Percentiles rank a stretch among this genome's conserved stretches.
Conservation (phyloP, 2,113 vertebrate species). For the Phrynosoma blainvillii region DNA sequence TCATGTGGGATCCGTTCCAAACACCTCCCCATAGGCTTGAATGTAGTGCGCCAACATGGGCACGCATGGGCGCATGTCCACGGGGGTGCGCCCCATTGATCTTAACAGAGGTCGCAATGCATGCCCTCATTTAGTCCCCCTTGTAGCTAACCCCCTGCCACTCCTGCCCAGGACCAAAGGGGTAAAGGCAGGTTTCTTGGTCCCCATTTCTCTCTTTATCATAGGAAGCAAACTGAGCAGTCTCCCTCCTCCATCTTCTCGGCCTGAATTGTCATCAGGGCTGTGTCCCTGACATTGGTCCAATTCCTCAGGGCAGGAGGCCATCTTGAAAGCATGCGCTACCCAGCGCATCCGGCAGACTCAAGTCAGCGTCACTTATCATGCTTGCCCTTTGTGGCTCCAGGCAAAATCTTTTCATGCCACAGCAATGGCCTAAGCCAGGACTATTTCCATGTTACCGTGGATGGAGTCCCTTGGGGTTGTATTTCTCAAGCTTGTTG, state of each 20-base stretch:
- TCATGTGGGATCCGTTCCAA: too few species aligned
- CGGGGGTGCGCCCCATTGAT: too few species aligned
- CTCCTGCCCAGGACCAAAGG: neutral
- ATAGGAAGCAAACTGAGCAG: neutral
- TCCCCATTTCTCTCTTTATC: neutral
- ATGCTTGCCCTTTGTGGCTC: neutral
- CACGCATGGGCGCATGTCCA: too few species aligned
- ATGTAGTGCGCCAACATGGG: too few species aligned
- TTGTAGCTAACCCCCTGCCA: neutral
- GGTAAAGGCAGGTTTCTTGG: too few species aligned
- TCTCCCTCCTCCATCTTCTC: neutral
- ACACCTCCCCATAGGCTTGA: too few species aligned
- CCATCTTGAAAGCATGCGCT: neutral
- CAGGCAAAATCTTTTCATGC: conserved; percentile 25
- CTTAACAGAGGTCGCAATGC: too few species aligned
- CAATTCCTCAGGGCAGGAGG: neutral
- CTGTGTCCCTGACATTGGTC: neutral
- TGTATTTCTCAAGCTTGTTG: neutral
- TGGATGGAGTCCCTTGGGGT: neutral
- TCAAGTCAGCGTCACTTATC: neutral
- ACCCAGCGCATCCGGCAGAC: neutral
- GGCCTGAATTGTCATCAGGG: neutral
- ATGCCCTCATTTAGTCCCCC: too few species aligned
- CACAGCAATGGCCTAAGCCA: neutral
- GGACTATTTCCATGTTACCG: neutral